phyloP scores from a whole-genome alignment of 2,797 vertebrate genomes.

The Betta splendens region DNA sequence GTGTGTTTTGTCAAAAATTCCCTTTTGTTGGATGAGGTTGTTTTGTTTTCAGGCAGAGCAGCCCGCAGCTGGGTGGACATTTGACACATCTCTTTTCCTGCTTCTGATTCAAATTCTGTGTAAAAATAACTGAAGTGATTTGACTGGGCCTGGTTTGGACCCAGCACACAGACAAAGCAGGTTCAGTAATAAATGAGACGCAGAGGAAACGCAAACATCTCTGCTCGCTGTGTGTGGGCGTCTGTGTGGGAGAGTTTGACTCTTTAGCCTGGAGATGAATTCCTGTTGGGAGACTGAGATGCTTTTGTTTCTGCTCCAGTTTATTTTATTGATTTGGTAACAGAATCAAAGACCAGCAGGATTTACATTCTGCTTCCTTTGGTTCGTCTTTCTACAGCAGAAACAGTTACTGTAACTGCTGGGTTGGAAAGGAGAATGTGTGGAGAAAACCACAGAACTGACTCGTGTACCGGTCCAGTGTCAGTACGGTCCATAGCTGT shows the following conservation, averaged over 20 bases:
- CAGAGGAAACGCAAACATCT: not conserved
- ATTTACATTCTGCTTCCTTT: too few relatives aligned
- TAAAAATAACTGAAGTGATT: not conserved
- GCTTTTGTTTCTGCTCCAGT: too few relatives aligned
- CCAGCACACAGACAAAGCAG: too few relatives aligned
- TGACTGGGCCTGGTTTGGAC: not conserved
- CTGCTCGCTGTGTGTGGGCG: not conserved
- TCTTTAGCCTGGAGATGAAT: not conserved
- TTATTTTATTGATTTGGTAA: too few relatives aligned
- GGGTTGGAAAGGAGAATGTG: too few relatives aligned
- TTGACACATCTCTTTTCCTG: not conserved
- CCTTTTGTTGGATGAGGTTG: not conserved
- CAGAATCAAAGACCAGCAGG: too few relatives aligned
- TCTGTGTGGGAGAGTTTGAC: not conserved
- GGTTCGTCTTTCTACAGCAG: too few relatives aligned
- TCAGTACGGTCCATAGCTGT: too few relatives aligned
- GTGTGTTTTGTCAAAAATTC: too few relatives aligned
- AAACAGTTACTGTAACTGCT: too few relatives aligned
- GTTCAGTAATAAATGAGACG: not conserved
- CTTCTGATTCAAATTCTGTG: not conserved
- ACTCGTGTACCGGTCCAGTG: too few relatives aligned
- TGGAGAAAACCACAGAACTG: too few relatives aligned
- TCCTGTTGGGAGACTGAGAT: not conserved
- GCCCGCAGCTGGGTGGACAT: not conserved
- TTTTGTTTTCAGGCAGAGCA: not conserved